phyloP scores from a whole-genome alignment of 2,797 vertebrate species.

The Enteromius argenteus region DNA sequence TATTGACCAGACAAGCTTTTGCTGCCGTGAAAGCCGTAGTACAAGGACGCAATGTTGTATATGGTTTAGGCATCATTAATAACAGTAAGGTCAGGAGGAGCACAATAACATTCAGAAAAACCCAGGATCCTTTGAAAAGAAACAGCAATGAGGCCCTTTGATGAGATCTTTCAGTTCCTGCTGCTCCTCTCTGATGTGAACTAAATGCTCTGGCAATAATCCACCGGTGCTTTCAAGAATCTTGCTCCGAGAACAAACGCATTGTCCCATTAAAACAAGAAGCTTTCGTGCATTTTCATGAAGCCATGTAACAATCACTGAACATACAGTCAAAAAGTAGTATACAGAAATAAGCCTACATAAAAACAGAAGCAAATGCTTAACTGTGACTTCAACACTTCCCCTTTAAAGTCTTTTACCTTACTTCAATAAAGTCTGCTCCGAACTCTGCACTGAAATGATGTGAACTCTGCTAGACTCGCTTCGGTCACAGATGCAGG shows the following conservation, averaged over 20 bases:
- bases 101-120: background rate
- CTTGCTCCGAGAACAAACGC: background rate
- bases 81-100: background rate
- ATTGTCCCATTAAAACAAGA: slow-evolving; percentile 63
- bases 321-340: slow-evolving; percentile 63
- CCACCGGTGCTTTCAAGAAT: slow-evolving; percentile 6
- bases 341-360: background rate
- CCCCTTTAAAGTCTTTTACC: background rate
- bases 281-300: slow-evolving; percentile 73
- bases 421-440: background rate
- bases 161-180: slow-evolving; percentile 13
- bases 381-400: background rate
- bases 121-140: slow-evolving; percentile 34
- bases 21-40: background rate
- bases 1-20: background rate
- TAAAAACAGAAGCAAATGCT: background rate
- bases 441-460: slow-evolving; percentile 30
- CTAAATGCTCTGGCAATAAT: slow-evolving; percentile 11
- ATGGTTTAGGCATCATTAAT: background rate
- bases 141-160: slow-evolving; percentile 32
- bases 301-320: slow-evolving; percentile 70
- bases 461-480: slow-evolving; percentile 32
- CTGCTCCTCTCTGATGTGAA: slow-evolving; percentile 26
- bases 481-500: slow-evolving; percentile 55
- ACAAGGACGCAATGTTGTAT: background rate